A percentile compares a stretch with the other conserved stretches of the same genome.
Conservation (phyloP, 2,113 vertebrate species). For the Nerophis lumbriciformis region DNA sequence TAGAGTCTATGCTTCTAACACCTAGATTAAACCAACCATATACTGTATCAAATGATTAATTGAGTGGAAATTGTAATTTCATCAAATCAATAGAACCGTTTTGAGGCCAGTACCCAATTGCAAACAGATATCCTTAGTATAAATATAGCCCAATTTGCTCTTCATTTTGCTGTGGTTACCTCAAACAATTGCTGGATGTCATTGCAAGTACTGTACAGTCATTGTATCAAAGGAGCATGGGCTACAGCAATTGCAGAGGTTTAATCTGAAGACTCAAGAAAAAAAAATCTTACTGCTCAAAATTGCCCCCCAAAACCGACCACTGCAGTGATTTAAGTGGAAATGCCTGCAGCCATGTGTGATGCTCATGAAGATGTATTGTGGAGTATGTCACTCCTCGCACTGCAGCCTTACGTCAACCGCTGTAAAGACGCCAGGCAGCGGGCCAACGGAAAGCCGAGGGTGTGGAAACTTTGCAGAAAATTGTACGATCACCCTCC, state of each 20-base stretch:
- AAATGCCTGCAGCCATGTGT: constrained; percentile 36
- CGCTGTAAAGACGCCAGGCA: constrained; percentile 49
- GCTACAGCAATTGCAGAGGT: background rate
- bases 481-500: constrained; percentile 52
- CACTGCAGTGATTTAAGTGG: constrained; percentile 26
- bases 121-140: background rate
- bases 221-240: background rate
- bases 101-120: background rate
- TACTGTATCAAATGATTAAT: background rate
- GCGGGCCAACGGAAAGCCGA: constrained; percentile 34
- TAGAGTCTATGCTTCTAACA: too few relatives aligned
- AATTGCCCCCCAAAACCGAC: constrained; percentile 11
- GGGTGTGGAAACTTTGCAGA: constrained; percentile 55
- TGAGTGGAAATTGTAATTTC: background rate
- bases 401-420: constrained; percentile 52
- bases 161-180: background rate
- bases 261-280: constrained; percentile 7
- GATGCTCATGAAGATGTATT: constrained; percentile 34
- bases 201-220: constrained; percentile 3
- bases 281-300: background rate
- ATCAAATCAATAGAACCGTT: background rate
- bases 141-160: background rate
- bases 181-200: background rate
- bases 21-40: too few relatives aligned
- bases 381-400: constrained; percentile 54